Evolutionary conservation across 2,113 vertebrate species (phyloP).

Genomic region (Tupaia chinensis): DNA sequence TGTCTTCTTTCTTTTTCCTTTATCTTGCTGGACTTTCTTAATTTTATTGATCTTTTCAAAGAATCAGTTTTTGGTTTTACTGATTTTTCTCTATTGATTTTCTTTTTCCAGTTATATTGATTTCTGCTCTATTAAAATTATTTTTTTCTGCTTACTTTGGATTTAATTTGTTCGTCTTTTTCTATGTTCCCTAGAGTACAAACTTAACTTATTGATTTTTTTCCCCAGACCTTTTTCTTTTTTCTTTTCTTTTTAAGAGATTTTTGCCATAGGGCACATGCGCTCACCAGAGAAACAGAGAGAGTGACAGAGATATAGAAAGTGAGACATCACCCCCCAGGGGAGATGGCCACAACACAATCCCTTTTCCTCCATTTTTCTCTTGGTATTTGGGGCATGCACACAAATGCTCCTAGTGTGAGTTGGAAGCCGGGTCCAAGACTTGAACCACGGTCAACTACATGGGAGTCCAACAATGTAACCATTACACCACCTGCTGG

Average conservation of each 20-base stretch:
- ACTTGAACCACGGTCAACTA: too few relatives aligned
- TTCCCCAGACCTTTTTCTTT: neutral
- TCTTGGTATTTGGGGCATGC: neutral
- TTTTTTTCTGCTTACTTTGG: conserved; percentile 16
- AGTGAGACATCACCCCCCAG: too few relatives aligned
- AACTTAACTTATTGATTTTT: neutral
- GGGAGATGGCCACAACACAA: too few relatives aligned
- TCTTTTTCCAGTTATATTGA: neutral
- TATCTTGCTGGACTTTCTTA: conserved; percentile 6
- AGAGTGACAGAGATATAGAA: too few relatives aligned
- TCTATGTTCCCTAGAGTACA: neutral
- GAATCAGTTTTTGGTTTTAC: conserved; percentile 17
- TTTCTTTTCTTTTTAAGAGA: neutral
- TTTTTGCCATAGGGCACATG: too few relatives aligned
- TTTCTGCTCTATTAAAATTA: neutral
- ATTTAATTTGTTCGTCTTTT: conserved; percentile 26
- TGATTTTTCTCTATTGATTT: conserved; percentile 23
- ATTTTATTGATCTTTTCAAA: neutral
- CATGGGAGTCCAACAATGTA: too few relatives aligned
- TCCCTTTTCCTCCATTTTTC: neutral
- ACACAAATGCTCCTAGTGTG: too few relatives aligned
- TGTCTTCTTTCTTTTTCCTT: neutral
- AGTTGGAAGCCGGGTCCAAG: too few relatives aligned
- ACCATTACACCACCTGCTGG: too few relatives aligned
- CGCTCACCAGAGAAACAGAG: too few relatives aligned